Evolutionary conservation across 2,888 invertebrate genomes (phyloP).

Genomic region (Apotomis capreana): DNA sequence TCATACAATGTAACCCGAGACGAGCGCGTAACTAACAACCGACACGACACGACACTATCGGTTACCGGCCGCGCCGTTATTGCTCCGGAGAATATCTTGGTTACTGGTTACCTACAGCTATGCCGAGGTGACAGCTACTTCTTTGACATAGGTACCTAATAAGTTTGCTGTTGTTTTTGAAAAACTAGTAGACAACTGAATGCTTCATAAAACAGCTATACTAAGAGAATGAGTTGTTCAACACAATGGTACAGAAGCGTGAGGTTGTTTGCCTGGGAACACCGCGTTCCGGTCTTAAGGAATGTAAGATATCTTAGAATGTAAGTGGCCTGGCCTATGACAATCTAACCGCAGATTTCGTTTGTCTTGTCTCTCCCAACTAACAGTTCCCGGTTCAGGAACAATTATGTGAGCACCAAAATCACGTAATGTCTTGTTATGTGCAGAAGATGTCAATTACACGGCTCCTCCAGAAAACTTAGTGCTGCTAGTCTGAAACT

Average conservation of each 20-base stretch:
- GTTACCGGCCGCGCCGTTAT: slow-evolving; percentile 24
- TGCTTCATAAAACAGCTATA: no score
- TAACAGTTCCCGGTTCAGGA: slow-evolving; percentile 22
- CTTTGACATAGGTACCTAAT: no score
- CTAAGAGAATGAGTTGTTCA: no score
- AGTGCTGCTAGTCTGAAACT: slow-evolving; percentile 44
- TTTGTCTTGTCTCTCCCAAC: slow-evolving; percentile 35
- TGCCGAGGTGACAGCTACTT: neutral
- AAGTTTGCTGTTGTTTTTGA: no score
- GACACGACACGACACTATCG: slow-evolving; percentile 32
- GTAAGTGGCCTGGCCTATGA: slow-evolving; percentile 12
- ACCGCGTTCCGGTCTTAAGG: slow-evolving; percentile 8
- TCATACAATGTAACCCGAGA: slow-evolving; percentile 40
- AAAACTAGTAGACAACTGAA: no score
- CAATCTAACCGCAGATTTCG: slow-evolving; percentile 34
- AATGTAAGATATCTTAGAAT: slow-evolving; percentile 19
- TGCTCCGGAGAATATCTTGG: slow-evolving; percentile 9
- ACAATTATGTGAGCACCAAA: slow-evolving; percentile 30
- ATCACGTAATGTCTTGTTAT: slow-evolving; percentile 38
- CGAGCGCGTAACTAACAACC: slow-evolving; percentile 43
- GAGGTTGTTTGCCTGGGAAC: slow-evolving; percentile 6
- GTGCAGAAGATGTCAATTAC: slow-evolving; percentile 45
- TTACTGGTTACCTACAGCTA: slow-evolving; percentile 11
- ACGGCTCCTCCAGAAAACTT: slow-evolving; percentile 41
- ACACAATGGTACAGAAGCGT: neutral